Conservation (phyloP, 1,140 invertebrate species). For the Zeugodacus cucurbitae region DNA sequence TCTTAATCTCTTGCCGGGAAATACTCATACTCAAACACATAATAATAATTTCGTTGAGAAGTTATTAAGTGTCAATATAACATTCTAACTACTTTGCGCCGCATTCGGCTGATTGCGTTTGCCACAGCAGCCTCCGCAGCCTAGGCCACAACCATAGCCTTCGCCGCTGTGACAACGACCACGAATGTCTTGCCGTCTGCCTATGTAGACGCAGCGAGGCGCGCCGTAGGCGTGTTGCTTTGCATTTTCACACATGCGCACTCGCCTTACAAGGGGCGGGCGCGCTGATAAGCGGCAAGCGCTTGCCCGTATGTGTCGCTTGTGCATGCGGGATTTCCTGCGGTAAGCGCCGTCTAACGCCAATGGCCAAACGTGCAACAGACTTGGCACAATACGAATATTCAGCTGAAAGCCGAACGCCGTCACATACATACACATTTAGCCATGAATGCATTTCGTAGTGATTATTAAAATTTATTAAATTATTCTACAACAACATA, state of each 20-base stretch:
- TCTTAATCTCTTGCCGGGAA: constrained; percentile 20
- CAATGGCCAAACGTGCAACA: background rate
- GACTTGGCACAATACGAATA: background rate
- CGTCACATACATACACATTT: background rate
- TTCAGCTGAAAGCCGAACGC: background rate
- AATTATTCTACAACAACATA: background rate
- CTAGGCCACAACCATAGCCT: background rate
- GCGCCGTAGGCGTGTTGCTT: background rate
- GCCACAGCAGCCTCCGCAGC: background rate
- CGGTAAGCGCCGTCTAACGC: background rate
- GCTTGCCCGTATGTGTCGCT: background rate
- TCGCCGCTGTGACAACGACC: background rate
- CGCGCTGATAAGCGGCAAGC: background rate
- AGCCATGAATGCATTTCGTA: background rate
- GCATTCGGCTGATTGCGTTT: constrained; percentile 3
- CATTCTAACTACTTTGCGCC: constrained; percentile 18
- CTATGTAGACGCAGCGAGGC: background rate
- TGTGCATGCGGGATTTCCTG: background rate
- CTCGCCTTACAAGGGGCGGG: background rate
- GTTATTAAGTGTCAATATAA: constrained; percentile 33
- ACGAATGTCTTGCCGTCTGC: background rate
- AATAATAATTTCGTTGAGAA: constrained; percentile 29
- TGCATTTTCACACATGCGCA: background rate
- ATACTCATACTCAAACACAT: background rate
- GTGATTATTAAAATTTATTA: constrained; percentile 11